phyloP scores from a whole-genome alignment of 2,113 vertebrate genomes.

The Poecile atricapillus region DNA sequence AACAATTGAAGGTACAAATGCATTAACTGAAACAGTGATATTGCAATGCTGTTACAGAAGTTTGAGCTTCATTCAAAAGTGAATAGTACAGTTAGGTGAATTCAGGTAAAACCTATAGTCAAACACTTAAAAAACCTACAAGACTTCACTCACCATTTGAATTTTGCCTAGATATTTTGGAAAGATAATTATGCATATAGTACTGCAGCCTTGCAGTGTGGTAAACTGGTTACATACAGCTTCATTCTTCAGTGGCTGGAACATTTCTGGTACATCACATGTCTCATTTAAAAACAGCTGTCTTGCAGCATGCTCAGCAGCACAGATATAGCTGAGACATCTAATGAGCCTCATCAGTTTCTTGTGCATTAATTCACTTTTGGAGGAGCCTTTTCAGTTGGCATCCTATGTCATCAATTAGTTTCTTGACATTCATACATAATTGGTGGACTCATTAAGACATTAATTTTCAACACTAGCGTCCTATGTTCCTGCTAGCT shows the following conservation, averaged over 20 bases:
- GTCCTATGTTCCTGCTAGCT: not conserved
- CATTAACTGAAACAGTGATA: not conserved
- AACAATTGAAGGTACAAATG: not conserved
- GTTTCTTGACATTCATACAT: not conserved
- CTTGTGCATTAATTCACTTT: not conserved
- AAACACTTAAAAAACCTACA: not conserved
- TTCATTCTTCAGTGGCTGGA: not conserved
- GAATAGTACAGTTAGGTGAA: not conserved
- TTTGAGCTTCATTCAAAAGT: not conserved
- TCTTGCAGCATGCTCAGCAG: not conserved
- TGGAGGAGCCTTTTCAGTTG: not conserved
- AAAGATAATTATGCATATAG: not conserved
- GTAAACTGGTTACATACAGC: not conserved
- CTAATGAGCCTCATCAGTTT: not conserved
- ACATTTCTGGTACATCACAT: not conserved
- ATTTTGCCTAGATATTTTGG: not conserved
- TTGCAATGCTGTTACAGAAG: not conserved
- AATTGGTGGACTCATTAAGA: not conserved
- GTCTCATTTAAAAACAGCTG: not conserved
- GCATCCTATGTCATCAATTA: not conserved
- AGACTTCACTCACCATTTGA: not conserved
- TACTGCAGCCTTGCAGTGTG: not conserved
- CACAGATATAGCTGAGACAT: not conserved
- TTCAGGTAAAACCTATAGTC: not conserved
- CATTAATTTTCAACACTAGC: not conserved